phyloP scores from a whole-genome alignment of 2,888 invertebrate species.

The Epistrophe eligans region DNA sequence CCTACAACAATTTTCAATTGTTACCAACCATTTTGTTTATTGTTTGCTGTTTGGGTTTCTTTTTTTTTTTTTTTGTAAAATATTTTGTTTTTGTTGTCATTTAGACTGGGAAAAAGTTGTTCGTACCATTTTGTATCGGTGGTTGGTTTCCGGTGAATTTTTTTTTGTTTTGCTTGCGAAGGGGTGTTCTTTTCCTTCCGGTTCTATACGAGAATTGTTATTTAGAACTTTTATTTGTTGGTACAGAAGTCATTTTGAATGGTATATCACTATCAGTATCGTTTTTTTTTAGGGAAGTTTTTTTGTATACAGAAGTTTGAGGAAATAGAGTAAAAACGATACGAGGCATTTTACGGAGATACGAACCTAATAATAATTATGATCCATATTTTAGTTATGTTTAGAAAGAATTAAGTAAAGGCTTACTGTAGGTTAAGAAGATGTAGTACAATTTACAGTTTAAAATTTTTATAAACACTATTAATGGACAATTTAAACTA shows the following conservation, averaged over 20 bases:
- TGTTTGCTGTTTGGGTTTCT: constrained; percentile 30
- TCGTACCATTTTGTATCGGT: constrained; percentile 31
- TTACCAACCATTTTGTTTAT: constrained; percentile 41
- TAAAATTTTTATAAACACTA: too few species aligned
- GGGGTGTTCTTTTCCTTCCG: constrained; percentile 27
- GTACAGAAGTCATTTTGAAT: constrained; percentile 23
- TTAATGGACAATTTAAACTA: too few species aligned
- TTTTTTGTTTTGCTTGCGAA: background rate
- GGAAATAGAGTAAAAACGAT: constrained; percentile 12
- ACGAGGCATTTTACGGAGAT: background rate
- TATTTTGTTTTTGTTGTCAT: constrained; percentile 26
- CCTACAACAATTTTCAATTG: constrained; percentile 39
- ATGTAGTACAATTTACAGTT: too few species aligned
- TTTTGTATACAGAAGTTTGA: background rate
- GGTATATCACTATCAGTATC: constrained; percentile 25
- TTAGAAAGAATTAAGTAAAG: too few species aligned
- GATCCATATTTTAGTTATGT: too few species aligned
- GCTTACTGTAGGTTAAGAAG: too few species aligned
- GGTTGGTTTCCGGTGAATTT: constrained; percentile 31
- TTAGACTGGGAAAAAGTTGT: constrained; percentile 25
- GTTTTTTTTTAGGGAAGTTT: constrained; percentile 1
- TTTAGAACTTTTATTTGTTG: constrained; percentile 12
- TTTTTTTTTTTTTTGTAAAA: constrained; percentile 19
- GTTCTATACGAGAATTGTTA: constrained; percentile 32
- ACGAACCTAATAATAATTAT: too few species aligned